Conservation (phyloP, 1,140 invertebrate species). For the Choristoneura fumiferana region DNA sequence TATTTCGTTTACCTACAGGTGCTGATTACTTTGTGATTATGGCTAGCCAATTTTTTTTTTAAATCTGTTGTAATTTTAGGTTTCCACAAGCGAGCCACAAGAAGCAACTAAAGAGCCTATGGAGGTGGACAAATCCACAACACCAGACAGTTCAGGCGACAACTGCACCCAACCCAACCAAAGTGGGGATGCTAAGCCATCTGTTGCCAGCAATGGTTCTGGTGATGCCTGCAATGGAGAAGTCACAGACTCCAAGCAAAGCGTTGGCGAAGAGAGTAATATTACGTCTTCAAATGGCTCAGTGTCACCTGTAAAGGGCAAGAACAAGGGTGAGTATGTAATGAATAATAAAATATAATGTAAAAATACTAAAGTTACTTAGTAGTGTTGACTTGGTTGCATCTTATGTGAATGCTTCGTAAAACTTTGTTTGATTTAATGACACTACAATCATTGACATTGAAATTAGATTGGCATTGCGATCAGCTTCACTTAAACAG, state of each 20-base stretch:
- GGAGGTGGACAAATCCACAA: slow-evolving; percentile 64
- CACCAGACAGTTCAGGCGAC: slow-evolving; percentile 81
- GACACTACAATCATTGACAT: too few species aligned
- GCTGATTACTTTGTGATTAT: too few species aligned
- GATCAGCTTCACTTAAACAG: too few species aligned
- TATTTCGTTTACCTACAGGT: too few species aligned
- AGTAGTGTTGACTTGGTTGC: too few species aligned
- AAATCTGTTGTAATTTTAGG: slow-evolving; percentile 36
- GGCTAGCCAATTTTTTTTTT: too few species aligned
- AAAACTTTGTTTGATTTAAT: too few species aligned
- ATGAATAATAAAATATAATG: too few species aligned
- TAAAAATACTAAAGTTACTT: too few species aligned
- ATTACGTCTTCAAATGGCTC: slow-evolving; percentile 70
- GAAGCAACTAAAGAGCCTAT: slow-evolving; percentile 41
- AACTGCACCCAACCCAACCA: slow-evolving; percentile 75
- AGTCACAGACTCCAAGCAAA: slow-evolving; percentile 76
- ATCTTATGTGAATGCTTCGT: too few species aligned
- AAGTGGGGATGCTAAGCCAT: slow-evolving; percentile 63
- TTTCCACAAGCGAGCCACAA: slow-evolving; percentile 79
- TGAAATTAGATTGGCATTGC: too few species aligned
- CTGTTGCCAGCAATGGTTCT: slow-evolving; percentile 53
- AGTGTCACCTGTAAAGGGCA: slow-evolving; percentile 51
- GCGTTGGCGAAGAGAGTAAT: slow-evolving; percentile 78
- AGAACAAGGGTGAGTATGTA: slow-evolving; percentile 51
- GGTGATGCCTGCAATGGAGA: slow-evolving; percentile 66